Evolutionary conservation across 64 coral and sea anemone species (phyloP).

Genomic region (Porites australiensis): DNA sequence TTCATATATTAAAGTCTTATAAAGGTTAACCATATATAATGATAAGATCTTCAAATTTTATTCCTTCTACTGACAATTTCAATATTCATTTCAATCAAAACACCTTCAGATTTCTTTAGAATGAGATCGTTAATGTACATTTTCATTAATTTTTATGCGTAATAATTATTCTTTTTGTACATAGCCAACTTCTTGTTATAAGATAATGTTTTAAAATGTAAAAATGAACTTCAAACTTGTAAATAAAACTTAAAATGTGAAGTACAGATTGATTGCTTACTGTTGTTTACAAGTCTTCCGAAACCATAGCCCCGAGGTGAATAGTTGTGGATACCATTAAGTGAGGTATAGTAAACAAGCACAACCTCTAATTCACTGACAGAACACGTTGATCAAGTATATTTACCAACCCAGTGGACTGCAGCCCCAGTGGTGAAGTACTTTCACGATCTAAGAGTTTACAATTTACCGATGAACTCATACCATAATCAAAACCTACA

Average conservation of each 20-base stretch:
- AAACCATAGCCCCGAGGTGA: no score
- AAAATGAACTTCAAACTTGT: slow-evolving; percentile 31
- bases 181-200: slow-evolving; percentile 37
- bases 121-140: background rate
- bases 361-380: no score
- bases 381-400: no score
- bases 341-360: no score
- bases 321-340: no score
- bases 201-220: slow-evolving; percentile 48
- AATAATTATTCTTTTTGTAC: slow-evolving; percentile 24
- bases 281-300: no score
- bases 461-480: no score
- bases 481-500: no score
- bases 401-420: no score
- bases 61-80: background rate
- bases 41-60: background rate
- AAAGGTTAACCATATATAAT: background rate
- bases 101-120: background rate
- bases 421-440: no score
- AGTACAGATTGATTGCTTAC: background rate
- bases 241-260: slow-evolving; percentile 24
- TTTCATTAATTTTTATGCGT: background rate
- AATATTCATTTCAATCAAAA: background rate
- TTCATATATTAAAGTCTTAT: background rate
- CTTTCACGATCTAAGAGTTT: no score